Evolutionary conservation across 2,113 vertebrate genomes (phyloP).

Genomic region (Bungarus multicinctus): DNA sequence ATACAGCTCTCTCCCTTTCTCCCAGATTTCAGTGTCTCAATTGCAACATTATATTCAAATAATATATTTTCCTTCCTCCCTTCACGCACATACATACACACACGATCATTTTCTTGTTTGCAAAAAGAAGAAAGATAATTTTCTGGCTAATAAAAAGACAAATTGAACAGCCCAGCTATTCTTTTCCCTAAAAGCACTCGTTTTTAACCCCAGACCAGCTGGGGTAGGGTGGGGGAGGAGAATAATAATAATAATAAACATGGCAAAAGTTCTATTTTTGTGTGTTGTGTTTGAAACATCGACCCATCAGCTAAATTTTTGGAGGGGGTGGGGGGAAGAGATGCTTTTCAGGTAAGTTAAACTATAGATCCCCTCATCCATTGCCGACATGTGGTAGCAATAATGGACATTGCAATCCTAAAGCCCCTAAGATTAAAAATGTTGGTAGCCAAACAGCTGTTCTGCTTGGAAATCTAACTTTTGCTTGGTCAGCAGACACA

Average conservation of each 20-base stretch:
- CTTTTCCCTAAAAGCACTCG: background rate
- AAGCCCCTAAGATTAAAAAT: background rate
- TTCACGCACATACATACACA: no score
- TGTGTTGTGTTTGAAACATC: background rate
- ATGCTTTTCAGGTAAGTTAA: background rate
- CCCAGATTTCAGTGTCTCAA: background rate
- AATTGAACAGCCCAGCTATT: conserved; percentile 32
- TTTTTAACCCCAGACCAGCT: conserved; percentile 35
- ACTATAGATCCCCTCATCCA: background rate
- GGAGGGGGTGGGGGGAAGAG: background rate
- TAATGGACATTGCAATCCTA: background rate
- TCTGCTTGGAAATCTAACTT: background rate
- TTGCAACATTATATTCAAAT: background rate
- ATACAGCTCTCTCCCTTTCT: no score
- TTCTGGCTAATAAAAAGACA: background rate
- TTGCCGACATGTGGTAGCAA: background rate
- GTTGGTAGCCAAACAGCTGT: background rate
- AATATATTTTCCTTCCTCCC: background rate
- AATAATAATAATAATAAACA: no score
- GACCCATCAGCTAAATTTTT: background rate
- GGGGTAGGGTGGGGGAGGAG: background rate
- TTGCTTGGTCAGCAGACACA: background rate
- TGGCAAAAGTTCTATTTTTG: background rate
- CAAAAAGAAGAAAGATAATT: background rate
- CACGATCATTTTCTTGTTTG: background rate